Evolutionary conservation across 2,797 vertebrate species (phyloP), one percentile per base, ranked within the genome.

Genomic region (Eremophila alpestris): DNA sequence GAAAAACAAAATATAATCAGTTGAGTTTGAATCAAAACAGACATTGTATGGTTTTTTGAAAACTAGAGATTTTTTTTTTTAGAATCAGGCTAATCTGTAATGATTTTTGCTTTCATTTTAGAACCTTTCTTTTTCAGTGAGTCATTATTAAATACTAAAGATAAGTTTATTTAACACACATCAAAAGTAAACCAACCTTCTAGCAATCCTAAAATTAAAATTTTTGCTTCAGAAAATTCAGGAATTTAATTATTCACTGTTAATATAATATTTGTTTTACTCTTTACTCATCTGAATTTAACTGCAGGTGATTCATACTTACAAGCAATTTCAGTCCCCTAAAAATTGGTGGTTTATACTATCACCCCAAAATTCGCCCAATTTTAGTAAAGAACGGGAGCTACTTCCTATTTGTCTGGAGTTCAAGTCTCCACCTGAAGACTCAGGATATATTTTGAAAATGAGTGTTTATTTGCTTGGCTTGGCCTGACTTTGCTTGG

Each of bases 381-480:
- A 56, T 60, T 81, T 94, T 38, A 83, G 23, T 60, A 54, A 71
- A 83, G 81, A 52, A 1, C 40, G 59, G 69, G 26, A 88, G 29
- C 12, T 73, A 59, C 34, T 91, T 80, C n/a, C 32, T 52, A 51
- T 84, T 81, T 65, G 30, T 86, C 65, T 51, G 23, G 36, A 79
- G 38, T 23, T 79, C 58, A 73, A 7, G 55, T 91, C 83, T 86
- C 51, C 67, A 94, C 51, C 76, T 83, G 73, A 90, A 88, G 18
- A 75, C 23, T 87, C 34, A 29, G 52, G 63, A 63, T 13, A 16
- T 69, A 59, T 77, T 94, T 91, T 86, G 87, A 93, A 94, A 88
- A 85, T 10, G 6, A 54, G 6, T 87, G 51, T 78, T 94, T 95
- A 71, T 96, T 94, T 93, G 45, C n/a, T 93, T 91, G 62, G 26